A percentile compares a stretch with the other conserved stretches of the same genome.
phyloP scores from a whole-genome alignment of 2,797 vertebrate species.

The Periparus ater region DNA sequence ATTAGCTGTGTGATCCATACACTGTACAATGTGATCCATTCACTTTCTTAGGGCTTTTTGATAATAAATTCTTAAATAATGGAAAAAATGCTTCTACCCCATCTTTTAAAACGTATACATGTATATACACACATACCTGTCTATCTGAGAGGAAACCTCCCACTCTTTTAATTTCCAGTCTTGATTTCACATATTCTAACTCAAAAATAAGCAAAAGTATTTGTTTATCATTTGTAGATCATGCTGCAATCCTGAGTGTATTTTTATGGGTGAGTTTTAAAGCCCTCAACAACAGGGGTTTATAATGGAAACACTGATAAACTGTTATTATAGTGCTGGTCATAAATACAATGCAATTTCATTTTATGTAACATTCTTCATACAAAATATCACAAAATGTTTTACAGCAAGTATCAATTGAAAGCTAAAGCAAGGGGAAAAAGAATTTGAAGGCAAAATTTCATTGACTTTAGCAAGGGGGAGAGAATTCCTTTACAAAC shows the following conservation, averaged over 20 bases:
- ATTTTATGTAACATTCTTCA: conserved; percentile 50
- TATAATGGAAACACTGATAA: conserved; percentile 60
- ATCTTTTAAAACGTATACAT: not conserved
- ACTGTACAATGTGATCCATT: not conserved
- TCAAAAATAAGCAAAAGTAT: conserved; percentile 20
- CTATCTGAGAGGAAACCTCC: not conserved
- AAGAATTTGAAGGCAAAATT: conserved; percentile 9
- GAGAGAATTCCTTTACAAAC: not conserved
- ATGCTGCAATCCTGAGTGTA: conserved; percentile 11
- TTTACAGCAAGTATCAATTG: conserved; percentile 43
- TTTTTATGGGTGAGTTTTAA: conserved; percentile 60
- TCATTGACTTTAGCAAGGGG: not conserved
- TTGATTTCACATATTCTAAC: conserved; percentile 3
- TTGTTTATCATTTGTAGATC: conserved; percentile 16
- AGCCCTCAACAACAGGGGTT: conserved; percentile 16
- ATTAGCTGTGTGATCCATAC: not conserved
- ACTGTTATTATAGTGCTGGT: conserved; percentile 1
- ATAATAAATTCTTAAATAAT: not conserved
- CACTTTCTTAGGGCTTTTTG: not conserved
- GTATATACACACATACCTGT: not conserved
- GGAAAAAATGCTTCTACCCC: not conserved
- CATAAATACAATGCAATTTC: conserved; percentile 65
- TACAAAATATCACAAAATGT: conserved; percentile 44
- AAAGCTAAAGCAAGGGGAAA: conserved; percentile 30
- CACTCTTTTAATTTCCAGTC: not conserved